Evolutionary conservation across 2,113 vertebrate genomes (phyloP), one percentile per base, ranked within the genome.

Genomic region (Lepus americanus): DNA sequence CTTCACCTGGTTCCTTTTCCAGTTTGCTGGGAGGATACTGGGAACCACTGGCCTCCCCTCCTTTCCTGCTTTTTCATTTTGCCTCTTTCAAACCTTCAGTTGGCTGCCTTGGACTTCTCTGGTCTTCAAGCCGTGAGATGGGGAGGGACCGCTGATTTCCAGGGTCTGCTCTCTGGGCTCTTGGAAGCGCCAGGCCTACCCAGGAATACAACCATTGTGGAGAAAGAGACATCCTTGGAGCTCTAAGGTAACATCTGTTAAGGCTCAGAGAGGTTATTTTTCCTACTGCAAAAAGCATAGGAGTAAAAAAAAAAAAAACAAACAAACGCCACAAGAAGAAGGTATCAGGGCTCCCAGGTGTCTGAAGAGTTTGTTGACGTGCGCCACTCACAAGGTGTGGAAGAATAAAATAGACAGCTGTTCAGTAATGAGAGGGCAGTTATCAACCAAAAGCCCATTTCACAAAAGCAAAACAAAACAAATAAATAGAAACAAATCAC

Each of bases 351-450:
- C 33, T 53, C 33, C 39, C 80, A 36, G 64, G 66, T 3, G 1
- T 31, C 13, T 77, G 59, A 89, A 73, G 53, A 44, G 36, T 29
- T 0, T 22, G 22, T 80, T 78, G 72, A 69, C 9, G 27, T 64
- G 55, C 63, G 49, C 69, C 72, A 44, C 29, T 80, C 67, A 33
- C 16, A 63, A 11, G 73, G 66, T 73, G 14, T 27, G 31, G 59
- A 76, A 64, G 53, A 83, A 74, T 20, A 66, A 84, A 86, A 33
- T 22, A 90, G 31, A 82, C 33, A 67, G 67, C 8, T 77, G 53
- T 88, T 90, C 29, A 67, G n/a, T 66, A 93, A 63, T 55, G 59
- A 93, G 76, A 33, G 64, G 7, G 80, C 49, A 25, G 96, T 92
- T 78, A 69, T 44, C 69, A 82, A 74, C 72, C 25, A 86, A 90